Evolutionary conservation across 2,888 invertebrate genomes (phyloP).

Genomic region (Dione vanillae): DNA sequence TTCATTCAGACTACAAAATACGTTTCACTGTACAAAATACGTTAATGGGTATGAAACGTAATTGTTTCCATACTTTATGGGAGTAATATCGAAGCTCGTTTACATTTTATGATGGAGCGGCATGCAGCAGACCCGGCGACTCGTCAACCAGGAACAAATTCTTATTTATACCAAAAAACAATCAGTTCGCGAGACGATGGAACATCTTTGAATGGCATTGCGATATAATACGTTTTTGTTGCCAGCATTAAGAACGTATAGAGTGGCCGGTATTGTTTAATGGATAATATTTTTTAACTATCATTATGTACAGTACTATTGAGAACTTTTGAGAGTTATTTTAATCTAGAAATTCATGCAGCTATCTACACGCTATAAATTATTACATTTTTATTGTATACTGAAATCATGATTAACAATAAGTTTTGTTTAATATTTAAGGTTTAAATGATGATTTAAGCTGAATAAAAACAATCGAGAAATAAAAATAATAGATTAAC

Average conservation of each 20-base stretch:
- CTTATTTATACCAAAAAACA: conserved; percentile 65
- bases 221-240: conserved; percentile 57
- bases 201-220: conserved; percentile 71
- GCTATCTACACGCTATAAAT: too few species aligned
- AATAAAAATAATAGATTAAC: too few species aligned
- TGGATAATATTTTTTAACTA: background rate
- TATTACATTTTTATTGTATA: too few species aligned
- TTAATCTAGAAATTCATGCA: too few species aligned
- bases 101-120: conserved; percentile 77
- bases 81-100: conserved; percentile 67
- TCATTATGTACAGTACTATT: background rate
- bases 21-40: conserved; percentile 31
- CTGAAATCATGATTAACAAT: too few species aligned
- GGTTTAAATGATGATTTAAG: too few species aligned
- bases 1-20: conserved; percentile 55
- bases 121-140: conserved; percentile 65
- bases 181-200: conserved; percentile 57
- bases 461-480: too few species aligned
- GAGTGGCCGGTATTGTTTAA: conserved; percentile 43
- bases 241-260: conserved; percentile 48
- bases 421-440: too few species aligned
- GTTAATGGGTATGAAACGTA: conserved; percentile 50
- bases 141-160: conserved; percentile 80
- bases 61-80: conserved; percentile 68
- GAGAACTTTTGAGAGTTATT: too few species aligned